Base-by-base conservation (phyloP, 30 jellyfish, hydroid and myxozoan species). In the Sanderia malayensis region DNA sequence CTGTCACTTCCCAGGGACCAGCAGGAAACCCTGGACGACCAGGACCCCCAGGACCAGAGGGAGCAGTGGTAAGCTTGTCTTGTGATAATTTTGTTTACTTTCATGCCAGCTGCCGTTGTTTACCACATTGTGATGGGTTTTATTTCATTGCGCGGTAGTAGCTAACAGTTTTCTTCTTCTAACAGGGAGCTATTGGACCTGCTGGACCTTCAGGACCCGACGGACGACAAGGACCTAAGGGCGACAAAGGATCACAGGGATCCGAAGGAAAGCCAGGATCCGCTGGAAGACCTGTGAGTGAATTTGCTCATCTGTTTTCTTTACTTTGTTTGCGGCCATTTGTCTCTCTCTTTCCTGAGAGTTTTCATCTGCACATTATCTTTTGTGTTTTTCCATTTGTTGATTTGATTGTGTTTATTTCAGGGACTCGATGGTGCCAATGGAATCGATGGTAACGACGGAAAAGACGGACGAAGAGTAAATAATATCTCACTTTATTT, bases 41-140 rank as follows among this genome's bases (percentile, higher is more conserved):
- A 53, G 98, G 98, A 81, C 95, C 87, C 41, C 84, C 92, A 71
- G 98, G 98, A 57, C 93, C 96, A 24, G 89, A 78, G 55, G 89
- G 89, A 64, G 75, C 82, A 28, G 24, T 61, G 28, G 89, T 78
- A 57, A 78, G 82, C 15, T 9, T 41, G 37, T 37, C 3, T 19
- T 9, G 33, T 1, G 17, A 28, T 1, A 22, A 19, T 6, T 60
- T 9, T 60, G 13, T 6, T 37, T 37, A 37, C 52, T 37, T 6
- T 4, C 52, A 37, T 37, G n/a, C n/a, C n/a, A 4, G 52, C 13
- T 37, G 52, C 52, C 13, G 52, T 37, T 4, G 6, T 37, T 37
- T 37, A 6, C 52, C 13, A 4, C 13, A 37, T 37, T 37, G 6
- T 6, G 6, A 37, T 37, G 52, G 52, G 10, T 4, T 37, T 37